Conservation (phyloP, 2,113 vertebrate species). For the Fukomys damarensis region DNA sequence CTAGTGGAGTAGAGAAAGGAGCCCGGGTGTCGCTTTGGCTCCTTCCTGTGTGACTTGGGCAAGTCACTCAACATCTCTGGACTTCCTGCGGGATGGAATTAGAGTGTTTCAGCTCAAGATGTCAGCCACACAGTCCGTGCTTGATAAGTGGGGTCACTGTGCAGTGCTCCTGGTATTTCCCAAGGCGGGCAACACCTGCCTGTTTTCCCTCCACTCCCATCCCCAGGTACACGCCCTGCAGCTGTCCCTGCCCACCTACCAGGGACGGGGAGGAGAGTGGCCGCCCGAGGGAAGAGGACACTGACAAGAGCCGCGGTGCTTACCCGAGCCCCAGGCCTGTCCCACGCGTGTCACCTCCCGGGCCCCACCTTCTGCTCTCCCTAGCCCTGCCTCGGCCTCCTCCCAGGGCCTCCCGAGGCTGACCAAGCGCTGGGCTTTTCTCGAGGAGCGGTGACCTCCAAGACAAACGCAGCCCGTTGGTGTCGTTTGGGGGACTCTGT, state of each 20-base stretch:
- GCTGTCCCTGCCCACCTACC: not conserved
- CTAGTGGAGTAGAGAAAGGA: not conserved
- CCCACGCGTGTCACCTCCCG: rapidly evolving
- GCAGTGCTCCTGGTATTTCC: not conserved
- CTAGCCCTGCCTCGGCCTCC: not conserved
- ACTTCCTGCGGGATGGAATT: not conserved
- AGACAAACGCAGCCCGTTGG: not conserved
- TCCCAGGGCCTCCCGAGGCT: not conserved
- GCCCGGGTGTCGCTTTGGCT: not conserved
- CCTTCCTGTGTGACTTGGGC: not conserved
- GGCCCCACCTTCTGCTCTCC: not conserved
- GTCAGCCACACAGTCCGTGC: not conserved
- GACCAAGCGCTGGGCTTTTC: not conserved
- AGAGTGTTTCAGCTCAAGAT: not conserved
- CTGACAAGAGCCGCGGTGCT: rapidly evolving
- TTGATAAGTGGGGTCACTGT: no score
- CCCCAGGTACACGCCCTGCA: not conserved
- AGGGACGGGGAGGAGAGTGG: not conserved
- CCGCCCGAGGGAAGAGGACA: not conserved
- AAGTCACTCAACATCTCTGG: not conserved
- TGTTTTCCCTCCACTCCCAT: not conserved
- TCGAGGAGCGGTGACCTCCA: not conserved
- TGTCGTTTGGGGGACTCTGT: not conserved
- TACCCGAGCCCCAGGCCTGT: not conserved
- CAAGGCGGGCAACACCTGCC: not conserved